Conservation (phyloP, 2,113 vertebrate genomes). For the Oplegnathus fasciatus region DNA sequence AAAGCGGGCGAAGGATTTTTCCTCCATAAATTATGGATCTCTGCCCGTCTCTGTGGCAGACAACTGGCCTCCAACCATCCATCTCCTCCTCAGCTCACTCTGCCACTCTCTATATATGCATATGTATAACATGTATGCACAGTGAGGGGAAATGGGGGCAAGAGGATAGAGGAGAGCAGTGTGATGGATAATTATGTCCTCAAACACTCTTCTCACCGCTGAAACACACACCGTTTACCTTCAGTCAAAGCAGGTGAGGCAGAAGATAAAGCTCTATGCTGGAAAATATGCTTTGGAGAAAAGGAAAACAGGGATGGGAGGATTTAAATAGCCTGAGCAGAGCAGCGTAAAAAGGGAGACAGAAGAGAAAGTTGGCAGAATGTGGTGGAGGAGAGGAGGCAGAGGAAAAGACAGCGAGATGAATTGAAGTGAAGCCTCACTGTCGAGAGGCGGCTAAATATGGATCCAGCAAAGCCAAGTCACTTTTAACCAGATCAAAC, state of each 20-base stretch:
- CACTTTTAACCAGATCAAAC: slow-evolving; percentile 63
- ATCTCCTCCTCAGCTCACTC: slow-evolving; percentile 25
- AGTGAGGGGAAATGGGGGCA: accelerated
- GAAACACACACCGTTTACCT: slow-evolving; percentile 7
- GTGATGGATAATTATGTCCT: not conserved
- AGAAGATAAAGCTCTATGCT: slow-evolving; percentile 14
- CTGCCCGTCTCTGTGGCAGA: slow-evolving; percentile 17
- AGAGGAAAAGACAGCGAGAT: slow-evolving; percentile 35
- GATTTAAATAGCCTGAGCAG: slow-evolving; percentile 46
- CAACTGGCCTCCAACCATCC: slow-evolving; percentile 42
- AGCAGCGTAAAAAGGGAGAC: not conserved
- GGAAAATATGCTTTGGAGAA: slow-evolving; percentile 12
- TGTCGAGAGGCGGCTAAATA: slow-evolving; percentile 50
- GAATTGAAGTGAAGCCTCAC: slow-evolving; percentile 47
- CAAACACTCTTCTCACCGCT: not conserved
- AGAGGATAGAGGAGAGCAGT: not conserved
- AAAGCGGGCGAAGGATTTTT: not conserved
- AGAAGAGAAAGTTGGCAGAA: not conserved
- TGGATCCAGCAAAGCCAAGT: slow-evolving; percentile 42
- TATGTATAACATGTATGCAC: slow-evolving; percentile 25
- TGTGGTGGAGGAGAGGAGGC: slow-evolving; percentile 9
- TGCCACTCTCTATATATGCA: slow-evolving; percentile 33
- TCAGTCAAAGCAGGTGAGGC: slow-evolving; percentile 12
- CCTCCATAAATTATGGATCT: slow-evolving; percentile 66
- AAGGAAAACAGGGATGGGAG: not conserved